Evolutionary conservation across 2,888 invertebrate genomes (phyloP).

Genomic region (Parthenolecanium corni): DNA sequence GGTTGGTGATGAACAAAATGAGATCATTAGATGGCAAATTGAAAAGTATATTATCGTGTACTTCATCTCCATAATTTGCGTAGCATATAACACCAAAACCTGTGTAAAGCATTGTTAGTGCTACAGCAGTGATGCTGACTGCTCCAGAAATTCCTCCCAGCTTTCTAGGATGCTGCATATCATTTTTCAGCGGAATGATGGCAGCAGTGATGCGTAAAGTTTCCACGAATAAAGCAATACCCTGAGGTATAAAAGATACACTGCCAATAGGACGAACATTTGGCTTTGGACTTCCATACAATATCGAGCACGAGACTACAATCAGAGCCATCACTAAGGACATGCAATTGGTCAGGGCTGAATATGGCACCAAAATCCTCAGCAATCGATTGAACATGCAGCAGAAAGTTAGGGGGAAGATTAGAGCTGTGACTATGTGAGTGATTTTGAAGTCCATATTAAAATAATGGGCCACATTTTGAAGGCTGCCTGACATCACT

Average conservation of each 20-base stretch:
- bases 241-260: background rate
- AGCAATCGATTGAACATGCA: background rate
- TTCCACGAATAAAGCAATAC: background rate
- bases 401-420: background rate
- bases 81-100: background rate
- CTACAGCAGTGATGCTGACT: background rate
- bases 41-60: slow-evolving; percentile 38
- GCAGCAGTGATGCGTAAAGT: background rate
- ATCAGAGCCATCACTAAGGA: background rate
- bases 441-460: background rate
- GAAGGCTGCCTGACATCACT: background rate
- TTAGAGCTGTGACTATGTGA: background rate
- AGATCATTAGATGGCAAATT: slow-evolving; percentile 50
- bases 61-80: background rate
- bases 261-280: background rate
- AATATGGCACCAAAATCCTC: slow-evolving; percentile 5
- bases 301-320: background rate
- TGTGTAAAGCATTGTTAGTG: background rate
- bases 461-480: background rate
- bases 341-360: background rate
- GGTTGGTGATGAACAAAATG: background rate
- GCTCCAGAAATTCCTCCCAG: background rate
- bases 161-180: background rate
- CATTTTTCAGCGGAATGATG: slow-evolving; percentile 8
- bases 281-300: background rate